These are phyloP conservation scores for Archivesica marissinica DNA, from an alignment of 1,140 invertebrate genomes.

Conservation along the genomic window DNA sequence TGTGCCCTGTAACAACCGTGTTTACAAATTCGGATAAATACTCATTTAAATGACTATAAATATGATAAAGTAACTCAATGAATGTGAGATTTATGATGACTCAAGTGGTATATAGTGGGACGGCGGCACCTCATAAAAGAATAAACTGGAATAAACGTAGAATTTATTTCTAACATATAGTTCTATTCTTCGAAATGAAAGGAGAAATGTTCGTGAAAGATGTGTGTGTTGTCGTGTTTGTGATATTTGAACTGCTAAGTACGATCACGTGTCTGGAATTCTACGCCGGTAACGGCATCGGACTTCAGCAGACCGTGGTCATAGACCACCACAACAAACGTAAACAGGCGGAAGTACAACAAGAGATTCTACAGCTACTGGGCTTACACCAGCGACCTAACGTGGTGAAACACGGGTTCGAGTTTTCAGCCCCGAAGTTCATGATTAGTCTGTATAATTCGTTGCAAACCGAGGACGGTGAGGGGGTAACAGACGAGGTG, in stretches of 20 bases:
- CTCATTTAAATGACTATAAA: too few species aligned
- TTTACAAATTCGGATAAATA: too few species aligned
- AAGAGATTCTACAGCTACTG: constrained; percentile 43
- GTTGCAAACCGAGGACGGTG: constrained; percentile 33
- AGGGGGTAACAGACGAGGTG: constrained; percentile 35
- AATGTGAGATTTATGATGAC: too few species aligned
- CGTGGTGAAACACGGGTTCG: constrained; percentile 36
- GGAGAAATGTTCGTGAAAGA: neutral
- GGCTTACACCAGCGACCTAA: constrained; percentile 49
- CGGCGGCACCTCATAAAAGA: too few species aligned
- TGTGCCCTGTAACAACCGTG: too few species aligned
- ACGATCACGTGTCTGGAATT: constrained; percentile 14
- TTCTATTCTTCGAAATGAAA: constrained; percentile 43
- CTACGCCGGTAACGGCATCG: constrained; percentile 36
- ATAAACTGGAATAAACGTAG: too few species aligned
- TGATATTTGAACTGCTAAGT: neutral
- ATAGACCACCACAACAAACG: constrained; percentile 47
- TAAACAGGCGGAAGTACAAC: constrained; percentile 44
- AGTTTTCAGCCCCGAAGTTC: constrained; percentile 49
- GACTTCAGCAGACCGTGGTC: constrained; percentile 42
- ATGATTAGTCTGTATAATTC: constrained; percentile 55
- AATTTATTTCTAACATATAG: too few species aligned
- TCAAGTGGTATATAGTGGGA: too few species aligned
- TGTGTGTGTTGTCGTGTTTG: neutral
- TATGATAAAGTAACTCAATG: too few species aligned